These are phyloP conservation scores for Neosalanx taihuensis DNA, from an alignment of 2,797 vertebrate species.

Conservation along the genomic window DNA sequence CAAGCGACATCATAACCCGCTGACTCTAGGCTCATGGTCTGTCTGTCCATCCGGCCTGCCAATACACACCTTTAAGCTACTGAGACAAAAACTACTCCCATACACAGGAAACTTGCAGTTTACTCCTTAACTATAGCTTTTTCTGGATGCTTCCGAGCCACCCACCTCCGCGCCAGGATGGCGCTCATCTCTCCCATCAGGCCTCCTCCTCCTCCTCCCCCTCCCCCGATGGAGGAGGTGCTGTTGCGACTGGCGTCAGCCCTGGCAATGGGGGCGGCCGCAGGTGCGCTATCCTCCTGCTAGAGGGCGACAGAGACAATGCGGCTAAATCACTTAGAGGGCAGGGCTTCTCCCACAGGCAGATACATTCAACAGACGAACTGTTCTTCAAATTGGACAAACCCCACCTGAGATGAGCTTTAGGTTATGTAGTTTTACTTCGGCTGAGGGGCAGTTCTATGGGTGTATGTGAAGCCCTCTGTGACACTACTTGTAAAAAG, in stretches of 20 bases:
- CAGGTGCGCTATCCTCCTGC: slow-evolving; percentile 69
- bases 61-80: not conserved
- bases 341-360: not conserved
- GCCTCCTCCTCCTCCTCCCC: slow-evolving; percentile 54
- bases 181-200: slow-evolving; percentile 94
- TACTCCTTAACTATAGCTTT: too few species aligned
- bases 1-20: too few species aligned
- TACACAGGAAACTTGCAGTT: too few species aligned
- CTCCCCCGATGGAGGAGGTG: slow-evolving; percentile 70
- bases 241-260: slow-evolving; percentile 71
- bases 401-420: not conserved
- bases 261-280: slow-evolving; percentile 58
- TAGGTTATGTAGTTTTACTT: not conserved
- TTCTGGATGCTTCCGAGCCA: not conserved
- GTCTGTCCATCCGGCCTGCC: too few species aligned
- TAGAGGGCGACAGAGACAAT: slow-evolving; percentile 38
- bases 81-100: too few species aligned
- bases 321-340: not conserved
- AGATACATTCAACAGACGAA: too few species aligned
- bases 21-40: too few species aligned
- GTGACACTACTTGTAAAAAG: too few species aligned
- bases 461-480: too few species aligned
- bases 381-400: not conserved
- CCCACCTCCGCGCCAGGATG: slow-evolving; percentile 87
- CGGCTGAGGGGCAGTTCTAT: too few species aligned